Evolutionary conservation across 2,888 invertebrate genomes (phyloP), one percentile per base, ranked within the genome.

Genomic region (Cataglyphis albicans): DNA sequence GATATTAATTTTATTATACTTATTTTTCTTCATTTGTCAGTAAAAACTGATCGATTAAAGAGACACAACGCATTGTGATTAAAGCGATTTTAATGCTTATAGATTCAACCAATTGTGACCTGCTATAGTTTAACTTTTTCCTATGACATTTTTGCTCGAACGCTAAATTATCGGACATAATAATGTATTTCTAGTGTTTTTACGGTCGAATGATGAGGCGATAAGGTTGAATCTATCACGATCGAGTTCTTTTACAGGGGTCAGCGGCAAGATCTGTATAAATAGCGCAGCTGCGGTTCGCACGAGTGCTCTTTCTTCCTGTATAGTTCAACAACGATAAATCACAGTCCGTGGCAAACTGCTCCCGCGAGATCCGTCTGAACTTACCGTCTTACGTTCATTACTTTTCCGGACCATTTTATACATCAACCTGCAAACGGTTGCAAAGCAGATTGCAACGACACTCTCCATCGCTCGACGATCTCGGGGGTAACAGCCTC

Each of bases 361-460:
- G 63, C 61, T 81, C 85, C 70, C 85, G 38, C 32, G 81, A 63
- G 83, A 85, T 44, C 48, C 76, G 65, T 48, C 63, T 75, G 81
- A 85, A 84, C 85, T 82, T 87, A 67, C 81, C 67, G 70, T 80
- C 68, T 61, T 76, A 76, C 83, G 61, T 87, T 89, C 82, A 85
- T 89, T 88, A 89, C 83, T 84, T 72, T 57, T 41, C 76, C 65
- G 68, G 25, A 32, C 18, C 76, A 64, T 87, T 87, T 89, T 89
- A 85, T 72, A 73, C 73, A 81, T 65, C 41, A 63, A 59, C 35
- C 57, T 59, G 38, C 3, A 63, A 81, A 59, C 52, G 61, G 48
- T 65, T 82, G 85, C 76, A 82, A 83, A 83, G 81, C 81, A 83
- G 83, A 84, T 89, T 87, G 81, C 87, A 44, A 52, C 44, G 59